Evolutionary conservation across 2,113 vertebrate species (phyloP).

Genomic region (Chloebia gouldiae): DNA sequence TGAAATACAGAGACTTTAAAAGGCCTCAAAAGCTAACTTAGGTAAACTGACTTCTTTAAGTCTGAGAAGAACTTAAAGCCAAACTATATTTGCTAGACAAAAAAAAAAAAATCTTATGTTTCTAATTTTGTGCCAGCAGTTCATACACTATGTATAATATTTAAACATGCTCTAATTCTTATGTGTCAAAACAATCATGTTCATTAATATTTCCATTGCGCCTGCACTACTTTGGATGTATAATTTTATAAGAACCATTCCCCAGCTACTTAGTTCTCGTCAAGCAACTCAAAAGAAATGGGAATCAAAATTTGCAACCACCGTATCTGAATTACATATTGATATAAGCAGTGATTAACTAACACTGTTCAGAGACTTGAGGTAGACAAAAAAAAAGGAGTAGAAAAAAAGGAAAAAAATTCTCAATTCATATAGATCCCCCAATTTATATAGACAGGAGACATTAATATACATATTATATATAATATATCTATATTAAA

Average conservation of each 20-base stretch:
- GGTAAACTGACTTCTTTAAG: not conserved
- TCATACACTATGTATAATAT: conserved; percentile 67
- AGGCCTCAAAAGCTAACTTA: not conserved
- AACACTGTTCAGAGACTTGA: not conserved
- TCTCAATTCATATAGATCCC: not conserved
- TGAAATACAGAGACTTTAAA: not conserved
- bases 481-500: too few species aligned
- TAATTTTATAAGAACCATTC: conserved; percentile 45
- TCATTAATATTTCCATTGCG: conserved; percentile 57
- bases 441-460: not conserved
- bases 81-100: not conserved
- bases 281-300: conserved; percentile 22
- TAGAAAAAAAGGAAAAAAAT: not conserved
- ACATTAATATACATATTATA: not conserved
- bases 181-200: conserved; percentile 64
- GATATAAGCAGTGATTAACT: conserved; percentile 11
- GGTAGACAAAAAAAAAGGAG: not conserved
- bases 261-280: not conserved
- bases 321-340: not conserved
- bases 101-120: not conserved
- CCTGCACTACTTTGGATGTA: conserved; percentile 3
- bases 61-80: not conserved
- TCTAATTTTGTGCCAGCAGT: conserved; percentile 36
- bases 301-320: conserved; percentile 5
- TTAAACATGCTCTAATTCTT: conserved; percentile 69